Conservation (phyloP, 2,797 vertebrate genomes). For the Artibeus jamaicensis region DNA sequence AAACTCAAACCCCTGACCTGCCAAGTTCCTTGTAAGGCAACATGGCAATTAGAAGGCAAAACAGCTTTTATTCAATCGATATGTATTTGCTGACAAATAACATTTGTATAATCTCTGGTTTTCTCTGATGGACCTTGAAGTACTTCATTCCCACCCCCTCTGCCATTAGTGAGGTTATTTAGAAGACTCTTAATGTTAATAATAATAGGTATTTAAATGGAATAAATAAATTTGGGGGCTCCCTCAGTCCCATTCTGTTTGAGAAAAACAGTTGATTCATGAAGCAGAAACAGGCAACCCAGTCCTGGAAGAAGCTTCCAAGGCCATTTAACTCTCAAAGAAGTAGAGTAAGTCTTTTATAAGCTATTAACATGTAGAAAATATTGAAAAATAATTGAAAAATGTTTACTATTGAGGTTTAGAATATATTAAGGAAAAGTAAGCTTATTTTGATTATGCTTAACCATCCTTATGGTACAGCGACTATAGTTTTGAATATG, state of each 20-base stretch:
- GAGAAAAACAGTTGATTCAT: constrained; percentile 62
- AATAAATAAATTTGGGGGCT: constrained; percentile 52
- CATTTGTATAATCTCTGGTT: constrained; percentile 1
- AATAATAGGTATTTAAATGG: not conserved
- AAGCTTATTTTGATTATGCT: constrained; percentile 24
- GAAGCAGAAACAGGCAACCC: not conserved
- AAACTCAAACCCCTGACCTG: constrained; percentile 62
- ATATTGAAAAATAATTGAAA: constrained; percentile 30
- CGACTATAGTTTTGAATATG: not conserved
- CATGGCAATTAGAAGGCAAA: not conserved
- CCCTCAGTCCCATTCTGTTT: not conserved
- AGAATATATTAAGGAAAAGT: not conserved
- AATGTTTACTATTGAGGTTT: not conserved
- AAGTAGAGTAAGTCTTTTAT: not conserved
- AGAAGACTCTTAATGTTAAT: constrained; percentile 5
- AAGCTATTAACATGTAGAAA: constrained; percentile 26
- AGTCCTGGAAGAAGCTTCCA: constrained; percentile 10
- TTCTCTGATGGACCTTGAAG: constrained; percentile 9
- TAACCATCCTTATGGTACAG: constrained; percentile 21
- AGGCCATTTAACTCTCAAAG: constrained; percentile 47
- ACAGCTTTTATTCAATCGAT: not conserved
- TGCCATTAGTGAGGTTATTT: not conserved
- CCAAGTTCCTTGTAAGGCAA: constrained; percentile 25
- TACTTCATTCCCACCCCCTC: not conserved
- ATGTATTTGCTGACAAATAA: constrained; percentile 29